Conservation (phyloP, 2,888 invertebrate genomes). For the Allophyes oxyacanthae region DNA sequence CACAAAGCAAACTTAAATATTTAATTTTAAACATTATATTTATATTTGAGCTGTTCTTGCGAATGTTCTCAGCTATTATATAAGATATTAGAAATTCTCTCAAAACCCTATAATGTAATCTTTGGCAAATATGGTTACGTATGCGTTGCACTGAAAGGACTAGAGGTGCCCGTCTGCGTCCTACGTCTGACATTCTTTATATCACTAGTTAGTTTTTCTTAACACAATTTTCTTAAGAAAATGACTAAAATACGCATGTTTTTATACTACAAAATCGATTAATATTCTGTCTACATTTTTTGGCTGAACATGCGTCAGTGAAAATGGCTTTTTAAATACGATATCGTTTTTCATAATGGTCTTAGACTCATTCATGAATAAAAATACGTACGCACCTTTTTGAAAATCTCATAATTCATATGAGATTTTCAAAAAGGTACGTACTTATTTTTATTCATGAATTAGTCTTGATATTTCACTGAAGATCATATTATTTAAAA, state of each 20-base stretch:
- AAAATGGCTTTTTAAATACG: background rate
- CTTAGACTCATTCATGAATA: background rate
- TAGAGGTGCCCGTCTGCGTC: constrained; percentile 71
- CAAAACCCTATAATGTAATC: constrained; percentile 16
- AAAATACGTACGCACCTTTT: too few relatives aligned
- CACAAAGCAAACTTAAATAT: too few relatives aligned
- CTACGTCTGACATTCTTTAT: constrained; percentile 66
- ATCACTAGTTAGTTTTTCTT: constrained; percentile 20
- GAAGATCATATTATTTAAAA: too few relatives aligned
- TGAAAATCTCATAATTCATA: too few relatives aligned
- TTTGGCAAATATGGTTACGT: constrained; percentile 26
- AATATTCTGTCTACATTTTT: background rate
- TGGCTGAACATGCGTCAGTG: background rate
- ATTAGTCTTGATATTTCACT: too few relatives aligned
- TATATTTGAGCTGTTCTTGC: background rate
- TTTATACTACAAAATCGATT: background rate
- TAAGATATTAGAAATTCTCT: background rate
- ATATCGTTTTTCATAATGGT: background rate
- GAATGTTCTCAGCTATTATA: constrained; percentile 5
- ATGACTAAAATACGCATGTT: constrained; percentile 1
- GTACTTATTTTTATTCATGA: too few relatives aligned
- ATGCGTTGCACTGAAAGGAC: constrained; percentile 31
- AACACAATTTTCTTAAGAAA: constrained; percentile 8
- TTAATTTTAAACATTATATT: too few relatives aligned
- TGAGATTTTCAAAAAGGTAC: background rate